Evolutionary conservation across 2,113 vertebrate genomes (phyloP), one percentile per base, ranked within the genome.

Genomic region (Oenanthe melanoleuca): DNA sequence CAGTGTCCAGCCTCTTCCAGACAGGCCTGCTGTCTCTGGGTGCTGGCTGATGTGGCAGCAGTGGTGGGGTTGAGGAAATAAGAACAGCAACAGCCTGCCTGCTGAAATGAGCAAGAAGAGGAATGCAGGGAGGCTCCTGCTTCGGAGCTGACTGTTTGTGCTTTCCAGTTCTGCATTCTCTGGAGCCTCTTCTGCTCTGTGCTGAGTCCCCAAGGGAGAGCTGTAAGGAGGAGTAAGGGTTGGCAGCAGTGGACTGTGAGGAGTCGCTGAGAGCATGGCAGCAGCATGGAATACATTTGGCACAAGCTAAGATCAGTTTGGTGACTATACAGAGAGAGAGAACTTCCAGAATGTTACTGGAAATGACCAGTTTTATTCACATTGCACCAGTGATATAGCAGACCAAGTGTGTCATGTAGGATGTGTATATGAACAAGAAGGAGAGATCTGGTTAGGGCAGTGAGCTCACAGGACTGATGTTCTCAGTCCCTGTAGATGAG

Each of bases 321-420:
- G 4, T 74, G 37, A 2, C 60, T 33, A 2, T 18, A n/a, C 3
- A 45, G 26, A 57, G 42, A 72, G 25, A 69, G 34, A 57, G 18
- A 15, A 23, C 14, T 33, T 69, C 14, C 23, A 14, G 17, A 15
- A 60, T 61, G 88, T 73, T 85, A n/a, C 29, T 56, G 19, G 20
- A 77, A 37, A 28, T 52, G 22, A 56, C 25, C 28, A 11, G 4
- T 64, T 80, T 91, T 73, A 29, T 52, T 85, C n/a, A 17, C 3
- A 6, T 15, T 23, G 33, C 3, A 1, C 7, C 33, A 34, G 31
- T 42, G 34, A 33, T 42, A 24, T 1, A 20, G 8, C 40, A 56
- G 52, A 69, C n/a, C 1, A 9, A 26, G 16, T 19, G 26, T 40
- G n/a, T 78, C 34, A 11, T 0, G 0, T 56, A 11, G 29, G 20